phyloP scores from a whole-genome alignment of 2,797 vertebrate species.

The Syngnathus rostellatus region DNA sequence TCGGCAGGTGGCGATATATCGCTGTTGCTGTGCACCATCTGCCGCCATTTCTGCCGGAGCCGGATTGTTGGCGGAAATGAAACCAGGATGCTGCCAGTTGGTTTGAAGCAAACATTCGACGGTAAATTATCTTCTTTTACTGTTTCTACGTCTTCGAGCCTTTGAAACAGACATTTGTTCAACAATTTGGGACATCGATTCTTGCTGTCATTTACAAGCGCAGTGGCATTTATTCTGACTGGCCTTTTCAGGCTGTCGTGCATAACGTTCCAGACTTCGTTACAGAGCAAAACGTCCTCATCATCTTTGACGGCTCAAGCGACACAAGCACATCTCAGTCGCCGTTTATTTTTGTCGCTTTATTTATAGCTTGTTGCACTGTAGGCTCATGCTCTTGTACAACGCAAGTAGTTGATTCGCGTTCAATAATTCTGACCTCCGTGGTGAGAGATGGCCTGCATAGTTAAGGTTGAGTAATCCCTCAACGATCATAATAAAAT shows the following conservation, averaged over 20 bases:
- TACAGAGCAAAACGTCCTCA: not conserved
- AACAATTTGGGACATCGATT: no score
- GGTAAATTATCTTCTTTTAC: not conserved
- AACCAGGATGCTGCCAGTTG: not conserved
- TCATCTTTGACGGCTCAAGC: not conserved
- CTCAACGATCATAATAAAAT: not conserved
- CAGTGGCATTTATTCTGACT: not conserved
- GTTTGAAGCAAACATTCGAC: not conserved
- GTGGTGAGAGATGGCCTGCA: not conserved
- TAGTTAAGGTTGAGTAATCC: not conserved
- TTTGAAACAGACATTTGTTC: not conserved
- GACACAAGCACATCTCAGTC: not conserved
- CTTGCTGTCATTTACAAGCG: not conserved
- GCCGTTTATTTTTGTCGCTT: not conserved
- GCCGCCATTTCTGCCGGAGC: not conserved
- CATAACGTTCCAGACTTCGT: no score
- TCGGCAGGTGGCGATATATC: not conserved
- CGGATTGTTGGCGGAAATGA: conserved; percentile 5
- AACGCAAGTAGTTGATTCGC: no score
- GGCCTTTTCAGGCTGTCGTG: no score
- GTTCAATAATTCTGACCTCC: not conserved
- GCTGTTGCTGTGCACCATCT: not conserved
- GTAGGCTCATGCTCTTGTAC: no score
- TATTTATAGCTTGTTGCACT: not conserved
- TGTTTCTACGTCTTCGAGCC: not conserved